Conservation (phyloP, 1,140 invertebrate species). For the Tetramorium alpestre region DNA sequence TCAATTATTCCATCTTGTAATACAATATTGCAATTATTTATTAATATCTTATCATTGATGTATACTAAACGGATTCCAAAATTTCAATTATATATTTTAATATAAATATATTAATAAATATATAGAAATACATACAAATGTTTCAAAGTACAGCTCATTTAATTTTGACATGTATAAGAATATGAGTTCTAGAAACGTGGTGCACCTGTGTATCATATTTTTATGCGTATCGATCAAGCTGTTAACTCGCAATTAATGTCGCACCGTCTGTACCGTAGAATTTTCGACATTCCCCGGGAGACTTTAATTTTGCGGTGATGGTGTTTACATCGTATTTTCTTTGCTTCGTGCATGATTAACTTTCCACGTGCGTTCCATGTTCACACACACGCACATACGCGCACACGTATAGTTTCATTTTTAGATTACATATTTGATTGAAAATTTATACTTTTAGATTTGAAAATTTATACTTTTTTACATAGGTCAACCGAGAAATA, state of each 20-base stretch:
- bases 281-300: constrained; percentile 41
- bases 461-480: constrained; percentile 1
- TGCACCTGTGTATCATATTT: constrained; percentile 34
- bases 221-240: constrained; percentile 34
- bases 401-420: not conserved
- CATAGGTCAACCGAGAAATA: not conserved
- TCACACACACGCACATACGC: not conserved
- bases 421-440: not conserved
- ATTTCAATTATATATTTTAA: not conserved
- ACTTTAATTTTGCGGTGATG: constrained; percentile 44
- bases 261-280: not conserved
- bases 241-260: constrained; percentile 51
- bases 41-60: not conserved
- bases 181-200: not conserved
- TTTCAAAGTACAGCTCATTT: not conserved
- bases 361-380: not conserved
- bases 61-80: not conserved
- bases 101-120: constrained; percentile 3
- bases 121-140: not conserved
- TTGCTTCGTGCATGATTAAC: constrained; percentile 21
- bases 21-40: constrained; percentile 5
- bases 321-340: not conserved
- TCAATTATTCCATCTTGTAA: not conserved
- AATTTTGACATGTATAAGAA: constrained; percentile 4
- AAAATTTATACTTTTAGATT: not conserved